These are phyloP conservation scores for Hydroisotoma schaefferi DNA, from an alignment of 2,888 invertebrate species.

Conservation along the genomic window DNA sequence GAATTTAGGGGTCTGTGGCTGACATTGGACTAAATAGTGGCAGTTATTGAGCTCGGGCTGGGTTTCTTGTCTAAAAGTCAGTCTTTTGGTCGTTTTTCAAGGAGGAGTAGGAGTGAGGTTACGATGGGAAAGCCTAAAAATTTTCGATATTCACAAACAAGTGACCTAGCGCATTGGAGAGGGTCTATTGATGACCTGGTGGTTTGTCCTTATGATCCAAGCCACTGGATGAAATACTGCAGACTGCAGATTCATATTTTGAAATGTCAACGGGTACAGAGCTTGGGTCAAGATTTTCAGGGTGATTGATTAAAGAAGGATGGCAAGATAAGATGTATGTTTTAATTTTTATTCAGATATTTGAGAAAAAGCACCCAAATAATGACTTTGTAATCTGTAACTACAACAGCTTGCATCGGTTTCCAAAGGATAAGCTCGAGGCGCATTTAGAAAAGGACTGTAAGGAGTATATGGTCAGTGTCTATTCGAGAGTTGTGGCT, in stretches of 20 bases:
- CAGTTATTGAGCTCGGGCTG: too few species aligned
- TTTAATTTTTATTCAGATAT: neutral
- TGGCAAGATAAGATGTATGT: too few species aligned
- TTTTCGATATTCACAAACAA: constrained; percentile 1
- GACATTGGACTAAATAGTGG: too few species aligned
- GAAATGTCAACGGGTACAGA: constrained; percentile 6
- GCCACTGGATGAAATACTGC: constrained; percentile 5
- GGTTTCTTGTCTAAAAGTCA: too few species aligned
- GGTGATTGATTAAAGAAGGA: too few species aligned
- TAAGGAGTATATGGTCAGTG: constrained; percentile 4
- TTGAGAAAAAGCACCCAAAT: neutral
- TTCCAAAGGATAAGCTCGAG: neutral
- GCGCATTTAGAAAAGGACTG: constrained; percentile 7
- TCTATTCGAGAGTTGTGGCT: neutral
- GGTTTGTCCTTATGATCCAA: constrained; percentile 7
- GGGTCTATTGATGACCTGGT: constrained; percentile 8
- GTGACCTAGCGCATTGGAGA: constrained; percentile 2
- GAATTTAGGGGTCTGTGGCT: too few species aligned
- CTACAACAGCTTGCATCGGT: constrained; percentile 10
- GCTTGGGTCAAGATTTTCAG: neutral
- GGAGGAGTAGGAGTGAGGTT: too few species aligned
- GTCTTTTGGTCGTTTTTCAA: too few species aligned
- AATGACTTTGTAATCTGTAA: constrained; percentile 4
- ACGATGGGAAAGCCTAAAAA: constrained; percentile 7
- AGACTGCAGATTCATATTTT: constrained; percentile 7